These are phyloP conservation scores for Erpobdella octoculata DNA, from an alignment of 2,888 invertebrate species.

Conservation along the genomic window DNA sequence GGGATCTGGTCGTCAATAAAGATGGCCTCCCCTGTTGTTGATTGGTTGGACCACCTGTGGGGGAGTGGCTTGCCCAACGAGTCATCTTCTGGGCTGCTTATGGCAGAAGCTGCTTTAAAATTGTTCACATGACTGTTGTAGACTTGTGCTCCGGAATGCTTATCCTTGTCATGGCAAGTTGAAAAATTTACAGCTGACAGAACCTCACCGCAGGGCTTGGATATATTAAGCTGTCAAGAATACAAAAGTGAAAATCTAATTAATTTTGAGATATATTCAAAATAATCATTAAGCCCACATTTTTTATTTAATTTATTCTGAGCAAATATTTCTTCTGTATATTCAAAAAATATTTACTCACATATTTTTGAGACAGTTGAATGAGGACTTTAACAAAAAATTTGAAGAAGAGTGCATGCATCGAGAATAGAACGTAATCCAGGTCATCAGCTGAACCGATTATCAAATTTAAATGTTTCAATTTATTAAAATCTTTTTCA, in stretches of 20 bases:
- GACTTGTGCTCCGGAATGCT: background rate
- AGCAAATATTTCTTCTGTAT: no score
- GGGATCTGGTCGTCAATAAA: slow-evolving; percentile 81
- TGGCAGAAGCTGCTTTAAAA: no score
- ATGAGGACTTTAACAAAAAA: background rate
- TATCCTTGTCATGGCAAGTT: background rate
- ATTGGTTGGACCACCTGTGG: slow-evolving; percentile 75
- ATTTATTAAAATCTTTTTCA: background rate
- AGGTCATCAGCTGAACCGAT: background rate
- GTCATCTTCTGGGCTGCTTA: no score
- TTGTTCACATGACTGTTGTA: no score
- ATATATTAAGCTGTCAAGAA: background rate
- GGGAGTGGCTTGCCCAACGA: slow-evolving; percentile 69
- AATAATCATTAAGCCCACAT: background rate
- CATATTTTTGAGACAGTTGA: background rate
- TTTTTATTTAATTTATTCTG: background rate
- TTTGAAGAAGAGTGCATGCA: background rate
- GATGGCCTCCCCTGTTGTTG: slow-evolving; percentile 79
- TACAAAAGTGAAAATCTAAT: background rate
- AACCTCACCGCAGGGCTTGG: background rate
- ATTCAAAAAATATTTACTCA: no score
- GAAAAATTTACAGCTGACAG: background rate
- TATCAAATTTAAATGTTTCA: background rate
- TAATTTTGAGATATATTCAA: background rate
- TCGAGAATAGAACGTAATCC: slow-evolving; percentile 2